phyloP scores from a whole-genome alignment of 1,140 invertebrate species.

The Drosophila subpulchrella region DNA sequence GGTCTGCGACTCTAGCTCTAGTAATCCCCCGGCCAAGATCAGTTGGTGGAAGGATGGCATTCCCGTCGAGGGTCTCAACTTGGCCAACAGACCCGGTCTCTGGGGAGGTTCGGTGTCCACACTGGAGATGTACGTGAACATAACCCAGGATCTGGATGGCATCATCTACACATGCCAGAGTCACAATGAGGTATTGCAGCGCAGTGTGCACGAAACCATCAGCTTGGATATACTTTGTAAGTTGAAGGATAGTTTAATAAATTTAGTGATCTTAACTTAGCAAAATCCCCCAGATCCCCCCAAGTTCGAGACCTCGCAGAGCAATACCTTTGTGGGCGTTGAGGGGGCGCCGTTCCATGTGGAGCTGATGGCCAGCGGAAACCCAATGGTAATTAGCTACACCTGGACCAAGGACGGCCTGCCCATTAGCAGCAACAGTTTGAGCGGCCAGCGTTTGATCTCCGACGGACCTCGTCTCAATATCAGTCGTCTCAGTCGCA shows the following conservation, averaged over 20 bases:
- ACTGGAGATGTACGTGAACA: conserved; percentile 91
- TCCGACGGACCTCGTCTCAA: conserved; percentile 92
- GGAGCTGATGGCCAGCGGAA: conserved; percentile 92
- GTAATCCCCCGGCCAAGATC: conserved; percentile 95
- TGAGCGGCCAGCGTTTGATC: conserved; percentile 87
- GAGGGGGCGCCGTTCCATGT: conserved; percentile 93
- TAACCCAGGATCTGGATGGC: conserved; percentile 94
- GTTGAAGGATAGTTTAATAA: conserved; percentile 80
- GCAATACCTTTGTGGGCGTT: conserved; percentile 88
- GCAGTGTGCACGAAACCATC: conserved; percentile 94
- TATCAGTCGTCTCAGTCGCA: conserved; percentile 90
- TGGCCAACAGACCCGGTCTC: conserved; percentile 89
- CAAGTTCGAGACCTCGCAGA: conserved; percentile 88
- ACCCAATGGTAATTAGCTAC: conserved; percentile 93
- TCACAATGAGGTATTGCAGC: conserved; percentile 91
- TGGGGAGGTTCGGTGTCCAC: conserved; percentile 93
- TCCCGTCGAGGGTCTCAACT: conserved; percentile 90
- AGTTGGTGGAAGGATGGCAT: conserved; percentile 96
- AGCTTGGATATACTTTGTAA: conserved; percentile 95
- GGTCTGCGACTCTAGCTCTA: conserved; percentile 94
- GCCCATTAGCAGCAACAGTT: conserved; percentile 85
- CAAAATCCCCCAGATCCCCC: conserved; percentile 88
- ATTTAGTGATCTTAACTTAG: background rate
- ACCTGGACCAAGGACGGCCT: conserved; percentile 94
- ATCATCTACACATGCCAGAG: conserved; percentile 97